Evolutionary conservation across 2,888 invertebrate species (phyloP).

Genomic region (Tupiocoris notatus): DNA sequence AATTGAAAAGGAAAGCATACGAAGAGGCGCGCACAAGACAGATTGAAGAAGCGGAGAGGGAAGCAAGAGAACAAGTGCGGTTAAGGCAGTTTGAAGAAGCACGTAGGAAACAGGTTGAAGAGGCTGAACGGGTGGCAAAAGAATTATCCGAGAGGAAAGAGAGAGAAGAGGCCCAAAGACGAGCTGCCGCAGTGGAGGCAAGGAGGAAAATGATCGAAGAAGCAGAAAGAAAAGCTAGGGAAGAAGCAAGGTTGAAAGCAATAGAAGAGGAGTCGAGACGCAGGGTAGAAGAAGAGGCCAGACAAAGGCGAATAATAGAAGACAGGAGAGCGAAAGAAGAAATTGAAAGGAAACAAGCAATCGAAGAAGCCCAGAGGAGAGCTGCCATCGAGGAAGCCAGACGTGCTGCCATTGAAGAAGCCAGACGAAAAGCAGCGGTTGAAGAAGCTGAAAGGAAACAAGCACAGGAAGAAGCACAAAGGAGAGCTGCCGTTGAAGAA

Average conservation of each 20-base stretch:
- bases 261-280: conserved; percentile 13
- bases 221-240: conserved; percentile 23
- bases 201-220: conserved; percentile 19
- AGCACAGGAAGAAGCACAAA: conserved; percentile 11
- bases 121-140: conserved; percentile 3
- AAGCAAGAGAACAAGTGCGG: conserved; percentile 10
- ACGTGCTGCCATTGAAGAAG: conserved; percentile 17
- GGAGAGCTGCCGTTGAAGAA: conserved; percentile 15
- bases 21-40: conserved; percentile 17
- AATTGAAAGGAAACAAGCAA: not conserved
- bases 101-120: conserved; percentile 1
- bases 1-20: conserved; percentile 8
- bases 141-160: conserved; percentile 1
- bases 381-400: conserved; percentile 13
- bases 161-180: conserved; percentile 8
- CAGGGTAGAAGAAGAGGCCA: conserved; percentile 6
- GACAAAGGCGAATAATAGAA: not conserved
- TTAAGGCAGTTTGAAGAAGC: conserved; percentile 13
- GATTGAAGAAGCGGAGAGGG: conserved; percentile 27
- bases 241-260: conserved; percentile 26
- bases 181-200: not conserved
- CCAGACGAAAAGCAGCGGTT: conserved; percentile 16
- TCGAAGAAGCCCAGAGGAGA: conserved; percentile 19
- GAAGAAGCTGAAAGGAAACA: conserved; percentile 27
- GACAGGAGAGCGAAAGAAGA: conserved; percentile 16